Evolutionary conservation across 2,797 vertebrate species (phyloP).

Genomic region (Mus spretus): DNA sequence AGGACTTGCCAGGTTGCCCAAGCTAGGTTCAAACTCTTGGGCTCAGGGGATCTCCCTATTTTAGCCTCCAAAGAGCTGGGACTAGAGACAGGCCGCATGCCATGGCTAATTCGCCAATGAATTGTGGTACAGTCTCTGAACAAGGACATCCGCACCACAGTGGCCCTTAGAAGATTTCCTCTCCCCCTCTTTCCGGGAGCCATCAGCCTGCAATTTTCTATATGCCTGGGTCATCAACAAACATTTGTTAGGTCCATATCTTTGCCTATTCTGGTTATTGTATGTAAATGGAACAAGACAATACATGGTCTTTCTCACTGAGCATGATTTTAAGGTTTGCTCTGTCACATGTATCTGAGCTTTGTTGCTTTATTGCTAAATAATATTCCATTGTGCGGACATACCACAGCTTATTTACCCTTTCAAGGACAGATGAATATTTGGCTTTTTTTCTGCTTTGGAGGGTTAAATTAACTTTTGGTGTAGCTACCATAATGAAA

Average conservation of each 20-base stretch:
- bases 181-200: not conserved
- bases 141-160: not conserved
- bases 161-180: not conserved
- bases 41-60: not conserved
- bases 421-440: not conserved
- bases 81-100: not conserved
- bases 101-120: not conserved
- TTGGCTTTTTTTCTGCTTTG: not conserved
- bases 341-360: not conserved
- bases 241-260: not conserved
- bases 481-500: not conserved
- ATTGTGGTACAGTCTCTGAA: not conserved
- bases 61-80: not conserved
- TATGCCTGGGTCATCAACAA: not conserved
- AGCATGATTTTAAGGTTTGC: not conserved
- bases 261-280: not conserved
- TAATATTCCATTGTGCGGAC: not conserved
- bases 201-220: not conserved
- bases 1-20: not conserved
- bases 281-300: not conserved
- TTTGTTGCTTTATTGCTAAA: not conserved
- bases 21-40: not conserved
- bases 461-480: not conserved
- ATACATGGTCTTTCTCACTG: not conserved
- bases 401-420: not conserved